Percentiles rank a stretch among this genome's conserved stretches.
These are phyloP conservation scores for Nasua narica DNA, from an alignment of 2,797 vertebrate genomes.

Conservation along the genomic window DNA sequence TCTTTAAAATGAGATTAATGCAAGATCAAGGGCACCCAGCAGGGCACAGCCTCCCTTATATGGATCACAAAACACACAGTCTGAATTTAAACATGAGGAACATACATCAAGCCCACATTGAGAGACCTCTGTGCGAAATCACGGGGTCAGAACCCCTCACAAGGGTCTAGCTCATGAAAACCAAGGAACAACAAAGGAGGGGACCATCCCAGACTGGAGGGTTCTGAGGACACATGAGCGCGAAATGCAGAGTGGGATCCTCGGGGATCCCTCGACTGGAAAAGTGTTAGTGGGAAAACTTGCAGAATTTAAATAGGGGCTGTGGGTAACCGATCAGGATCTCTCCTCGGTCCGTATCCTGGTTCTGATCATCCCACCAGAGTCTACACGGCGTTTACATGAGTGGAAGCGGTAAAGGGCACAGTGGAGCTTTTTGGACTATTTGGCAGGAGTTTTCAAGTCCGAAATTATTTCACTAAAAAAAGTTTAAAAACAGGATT, in stretches of 20 bases:
- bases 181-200: fast-evolving
- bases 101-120: background rate
- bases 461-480: background rate
- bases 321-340: background rate
- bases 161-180: background rate
- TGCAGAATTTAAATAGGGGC: background rate
- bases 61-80: background rate
- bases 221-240: background rate
- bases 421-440: background rate
- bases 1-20: background rate
- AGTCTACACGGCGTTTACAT: background rate
- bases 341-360: fast-evolving
- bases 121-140: background rate
- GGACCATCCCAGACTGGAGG: background rate
- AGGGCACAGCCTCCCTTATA: background rate
- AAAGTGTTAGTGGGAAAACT: background rate
- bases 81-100: background rate
- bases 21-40: background rate
- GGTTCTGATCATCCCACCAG: fast-evolving
- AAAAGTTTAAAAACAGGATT: background rate
- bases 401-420: background rate
- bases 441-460: background rate
- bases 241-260: background rate
- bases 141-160: background rate
- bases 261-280: background rate